Base-by-base conservation (phyloP, 2,888 invertebrate genomes). In the Micoletzkya japonica region DNA sequence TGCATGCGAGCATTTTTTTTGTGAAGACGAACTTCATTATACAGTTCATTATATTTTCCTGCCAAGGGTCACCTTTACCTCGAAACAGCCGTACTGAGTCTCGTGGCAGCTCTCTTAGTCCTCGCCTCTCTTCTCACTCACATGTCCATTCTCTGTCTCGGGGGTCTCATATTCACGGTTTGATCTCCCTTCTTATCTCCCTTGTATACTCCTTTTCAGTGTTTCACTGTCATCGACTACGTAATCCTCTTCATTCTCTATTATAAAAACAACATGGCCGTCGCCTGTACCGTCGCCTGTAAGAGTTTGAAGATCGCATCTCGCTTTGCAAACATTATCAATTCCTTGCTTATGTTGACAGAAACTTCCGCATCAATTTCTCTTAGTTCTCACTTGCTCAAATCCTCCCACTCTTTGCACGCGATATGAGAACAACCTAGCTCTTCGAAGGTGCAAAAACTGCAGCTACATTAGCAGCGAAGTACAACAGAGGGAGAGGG, bases 241-340 rank as follows among this genome's bases (percentile, higher is more conserved):
- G 24, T 63, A n/a, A 36, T 50, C 10, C 63, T 63, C 63, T 63
- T 63, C 50, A 24, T n/a, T 34, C 50, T 49, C 63, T 63, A 63
- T 37, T 63, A 36, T n/a, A n/a, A n/a, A n/a, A n/a, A n/a, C n/a
- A n/a, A n/a, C n/a, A n/a, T n/a, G n/a, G n/a, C n/a, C n/a, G n/a
- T n/a, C n/a, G n/a, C n/a, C n/a, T n/a, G n/a, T n/a, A n/a, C n/a
- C n/a, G n/a, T n/a, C n/a, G n/a, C n/a, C n/a, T n/a, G n/a, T n/a
- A n/a, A n/a, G n/a, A n/a, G n/a, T n/a, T n/a, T n/a, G n/a, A n/a
- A n/a, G n/a, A n/a, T n/a, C n/a, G n/a, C n/a, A n/a, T n/a, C n/a
- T n/a, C n/a, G n/a, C n/a, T n/a, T n/a, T n/a, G n/a, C n/a, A n/a
- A n/a, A n/a, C n/a, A n/a, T n/a, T n/a, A n/a, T n/a, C n/a, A n/a